Percentiles rank a stretch among this genome's conserved stretches.
Evolutionary conservation across 2,888 invertebrate species (phyloP).

Genomic region (Girardia tigrina): DNA sequence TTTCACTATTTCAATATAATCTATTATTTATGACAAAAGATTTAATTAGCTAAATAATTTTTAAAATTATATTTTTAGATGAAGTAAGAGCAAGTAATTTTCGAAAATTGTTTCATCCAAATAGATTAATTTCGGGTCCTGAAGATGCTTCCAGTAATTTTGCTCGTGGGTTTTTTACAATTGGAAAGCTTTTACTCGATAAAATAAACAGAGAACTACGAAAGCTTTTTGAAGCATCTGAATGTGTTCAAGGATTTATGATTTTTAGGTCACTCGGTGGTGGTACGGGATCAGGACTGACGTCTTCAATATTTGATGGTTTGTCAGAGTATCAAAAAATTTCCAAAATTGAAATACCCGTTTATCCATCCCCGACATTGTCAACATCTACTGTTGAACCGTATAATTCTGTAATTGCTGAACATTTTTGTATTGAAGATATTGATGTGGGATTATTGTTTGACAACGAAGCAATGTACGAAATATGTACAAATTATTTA

Average conservation of each 20-base stretch:
- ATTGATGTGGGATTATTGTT: slow-evolving; percentile 64
- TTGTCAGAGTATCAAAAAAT: slow-evolving; percentile 55
- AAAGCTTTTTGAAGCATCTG: slow-evolving; percentile 13
- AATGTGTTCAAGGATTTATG: slow-evolving; percentile 33
- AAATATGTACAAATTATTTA: slow-evolving; percentile 53
- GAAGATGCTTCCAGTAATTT: slow-evolving; percentile 10
- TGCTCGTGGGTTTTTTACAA: neutral
- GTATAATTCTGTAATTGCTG: slow-evolving; percentile 80
- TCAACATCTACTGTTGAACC: slow-evolving; percentile 38
- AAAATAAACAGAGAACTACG: neutral
- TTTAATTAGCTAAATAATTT: no score
- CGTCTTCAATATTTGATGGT: slow-evolving; percentile 55
- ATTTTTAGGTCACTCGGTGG: slow-evolving; percentile 37
- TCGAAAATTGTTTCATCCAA: neutral
- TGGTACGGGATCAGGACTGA: slow-evolving; percentile 38
- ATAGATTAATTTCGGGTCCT: neutral
- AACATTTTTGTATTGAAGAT: slow-evolving; percentile 76
- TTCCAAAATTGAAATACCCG: slow-evolving; percentile 44
- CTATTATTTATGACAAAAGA: no score
- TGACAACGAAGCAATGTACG: slow-evolving; percentile 40
- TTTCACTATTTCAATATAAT: no score
- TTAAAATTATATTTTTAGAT: no score
- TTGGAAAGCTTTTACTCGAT: neutral
- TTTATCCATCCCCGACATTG: slow-evolving; percentile 41
- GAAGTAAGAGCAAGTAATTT: neutral